Evolutionary conservation across 2,888 invertebrate genomes (phyloP).

Genomic region (Anticlea derivata): DNA sequence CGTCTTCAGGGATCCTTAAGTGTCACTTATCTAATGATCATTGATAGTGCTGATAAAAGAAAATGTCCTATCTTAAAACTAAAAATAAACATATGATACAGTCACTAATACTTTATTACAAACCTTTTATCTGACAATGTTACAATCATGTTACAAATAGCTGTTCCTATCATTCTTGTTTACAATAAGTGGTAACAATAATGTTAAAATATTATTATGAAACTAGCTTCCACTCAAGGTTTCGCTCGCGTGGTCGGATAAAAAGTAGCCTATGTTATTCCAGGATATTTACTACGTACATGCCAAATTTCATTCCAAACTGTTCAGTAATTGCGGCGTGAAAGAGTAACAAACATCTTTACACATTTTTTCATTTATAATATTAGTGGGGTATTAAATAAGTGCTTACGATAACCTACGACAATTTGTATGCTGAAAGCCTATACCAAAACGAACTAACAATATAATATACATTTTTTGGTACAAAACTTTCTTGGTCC

Average conservation of each 20-base stretch:
- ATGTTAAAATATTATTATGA: slow-evolving; percentile 57
- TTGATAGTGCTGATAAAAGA: not conserved
- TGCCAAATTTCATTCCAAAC: too few relatives aligned
- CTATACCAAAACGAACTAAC: slow-evolving; percentile 76
- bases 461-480: slow-evolving; percentile 79
- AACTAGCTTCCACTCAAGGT: too few relatives aligned
- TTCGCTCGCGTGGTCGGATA: too few relatives aligned
- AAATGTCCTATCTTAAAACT: slow-evolving; percentile 17
- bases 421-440: slow-evolving; percentile 75
- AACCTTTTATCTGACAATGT: slow-evolving; percentile 43
- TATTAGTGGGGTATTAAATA: too few relatives aligned
- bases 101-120: slow-evolving; percentile 76
- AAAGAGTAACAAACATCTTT: too few relatives aligned
- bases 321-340: too few relatives aligned
- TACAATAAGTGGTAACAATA: slow-evolving; percentile 75
- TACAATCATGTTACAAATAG: slow-evolving; percentile 45
- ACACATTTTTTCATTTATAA: too few relatives aligned
- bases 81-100: slow-evolving; percentile 49
- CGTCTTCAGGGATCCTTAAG: not conserved
- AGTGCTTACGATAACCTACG: slow-evolving; percentile 60
- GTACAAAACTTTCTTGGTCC: slow-evolving; percentile 74
- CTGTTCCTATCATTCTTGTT: slow-evolving; percentile 54
- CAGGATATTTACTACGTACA: too few relatives aligned
- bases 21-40: not conserved
- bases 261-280: too few relatives aligned